Percentiles rank a stretch among this genome's conserved stretches.
Conservation (phyloP, 2,113 vertebrate genomes). For the Struthio camelus region DNA sequence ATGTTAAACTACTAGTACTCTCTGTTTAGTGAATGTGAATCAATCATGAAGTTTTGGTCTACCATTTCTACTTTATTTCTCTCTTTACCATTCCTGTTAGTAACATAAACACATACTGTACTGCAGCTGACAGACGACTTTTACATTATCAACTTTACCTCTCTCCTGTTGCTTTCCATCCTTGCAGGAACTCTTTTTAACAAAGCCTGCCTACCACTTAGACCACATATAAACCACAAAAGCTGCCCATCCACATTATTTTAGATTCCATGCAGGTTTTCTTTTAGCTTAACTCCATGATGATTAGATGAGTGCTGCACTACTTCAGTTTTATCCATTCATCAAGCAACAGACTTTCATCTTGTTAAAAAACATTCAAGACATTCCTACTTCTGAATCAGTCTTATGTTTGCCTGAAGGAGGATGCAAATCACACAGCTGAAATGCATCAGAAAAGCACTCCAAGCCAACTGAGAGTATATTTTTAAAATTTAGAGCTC, state of each 20-base stretch:
- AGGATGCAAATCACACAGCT: conserved; percentile 35
- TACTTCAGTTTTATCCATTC: neutral
- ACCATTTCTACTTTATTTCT: neutral
- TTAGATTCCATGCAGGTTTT: neutral
- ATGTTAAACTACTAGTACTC: neutral
- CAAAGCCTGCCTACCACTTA: neutral
- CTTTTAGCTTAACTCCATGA: neutral
- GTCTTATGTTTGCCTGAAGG: neutral
- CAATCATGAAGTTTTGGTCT: neutral
- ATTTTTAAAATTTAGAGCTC: conserved; percentile 32
- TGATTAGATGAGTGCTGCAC: neutral
- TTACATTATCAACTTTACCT: neutral
- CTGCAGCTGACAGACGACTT: neutral
- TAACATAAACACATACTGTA: neutral
- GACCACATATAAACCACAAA: neutral
- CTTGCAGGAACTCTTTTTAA: neutral
- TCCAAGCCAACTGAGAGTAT: neutral
- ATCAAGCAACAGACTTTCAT: neutral
- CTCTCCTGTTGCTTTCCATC: neutral
- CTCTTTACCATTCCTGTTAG: neutral
- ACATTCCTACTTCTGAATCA: neutral
- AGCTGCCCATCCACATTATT: neutral
- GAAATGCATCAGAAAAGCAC: conserved; percentile 15
- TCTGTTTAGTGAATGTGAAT: neutral
- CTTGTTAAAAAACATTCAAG: neutral